Base-by-base conservation (phyloP, 2,888 invertebrate genomes). In the Hypena proboscidalis region DNA sequence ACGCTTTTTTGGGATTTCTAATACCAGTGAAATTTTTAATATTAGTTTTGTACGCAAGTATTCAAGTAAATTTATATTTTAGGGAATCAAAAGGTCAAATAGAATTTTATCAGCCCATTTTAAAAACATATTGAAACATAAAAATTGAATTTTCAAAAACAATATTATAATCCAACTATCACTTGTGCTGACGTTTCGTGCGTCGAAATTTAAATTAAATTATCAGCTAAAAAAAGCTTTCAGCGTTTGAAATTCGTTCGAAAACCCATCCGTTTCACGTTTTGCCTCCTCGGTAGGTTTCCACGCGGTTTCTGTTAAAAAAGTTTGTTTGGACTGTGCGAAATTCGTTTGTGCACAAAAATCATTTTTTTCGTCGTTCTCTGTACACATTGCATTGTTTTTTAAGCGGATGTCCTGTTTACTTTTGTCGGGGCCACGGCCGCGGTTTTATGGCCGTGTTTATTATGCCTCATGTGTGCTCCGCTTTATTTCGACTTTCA, bases 371-470 rank as follows among this genome's bases (percentile, higher is more conserved):
- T 62, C 31, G 32, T 27, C 43, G 48, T 30, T 30, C 22, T 41
- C 47, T 39, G 47, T 49, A 41, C 70, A 73, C 72, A 74, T 73
- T 70, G 74, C 80, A 81, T 80, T 82, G 81, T 81, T 81, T 81
- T 74, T 65, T 67, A 72, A 79, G 63, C 82, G 81, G 77, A 80
- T 74, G 72, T 80, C 80, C 80, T 79, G 80, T 76, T 74, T 75
- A 74, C 74, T 75, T 75, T 77, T 70, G 72, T 74, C 62, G 62
- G 66, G 59, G 67, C 65, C 58, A 64, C 65, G 63, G 59, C 36
- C 66, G 69, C 63, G 74, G 72, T 68, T 77, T 72, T 67, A 65
- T 70, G 61, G 60, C 50, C 63, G 53, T 70, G 63, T 74, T 77
- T 70, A 73, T 75, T 72, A 70, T 61, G 62, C 61, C 56, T 64